Base-by-base conservation (phyloP, 2,113 vertebrate genomes). In the Dunckerocampus dactyliophorus region DNA sequence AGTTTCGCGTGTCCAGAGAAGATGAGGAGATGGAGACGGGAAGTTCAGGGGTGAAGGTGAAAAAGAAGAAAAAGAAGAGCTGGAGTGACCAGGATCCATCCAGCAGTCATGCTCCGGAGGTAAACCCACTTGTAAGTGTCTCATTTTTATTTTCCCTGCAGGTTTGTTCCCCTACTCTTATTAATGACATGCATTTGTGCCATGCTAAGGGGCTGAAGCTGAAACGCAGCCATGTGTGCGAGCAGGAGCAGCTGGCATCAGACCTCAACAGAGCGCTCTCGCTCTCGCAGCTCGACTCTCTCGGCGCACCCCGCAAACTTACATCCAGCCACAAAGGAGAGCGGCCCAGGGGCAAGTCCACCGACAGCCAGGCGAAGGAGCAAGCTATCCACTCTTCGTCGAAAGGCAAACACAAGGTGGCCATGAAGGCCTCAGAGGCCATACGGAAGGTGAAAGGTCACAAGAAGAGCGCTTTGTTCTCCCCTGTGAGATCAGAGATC, bases 221-320 rank as follows among this genome's bases (percentile, higher is more conserved):
- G 63, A 98, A 94, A 85, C 96, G 92, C 45, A 77, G 92, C 59
- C 88, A 72, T 37, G 37, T 92, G 60, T 94, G 92, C 0, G 94
- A 96, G 84, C 95, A 97, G 82, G 95, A 99, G 82, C 94, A 95
- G 82, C 67, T 99, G 88, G 95, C 95, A 9, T 94, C 90, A 49
- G 97, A 97, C 83, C 92, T 99, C 1, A 92, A 96, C 89, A 92
- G 94, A 68, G 93, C 95, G 19, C 88, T 98, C 4, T 99, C 95
- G 0, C 93, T 99, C 72, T 95, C 94, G 19, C 95, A 93, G 76
- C 92, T 96, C 68, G 76, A 92, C 89, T 93, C 94, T 4, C 70
- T 95, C 53, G 24, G 62, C 9, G 91, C 92, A 47, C 85, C 92
- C 3, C 76, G 68, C 20, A 86, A 80, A 54, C 75, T 79, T 0